Conservation (phyloP, 1,140 invertebrate genomes). For the Drosophila ananassae region DNA sequence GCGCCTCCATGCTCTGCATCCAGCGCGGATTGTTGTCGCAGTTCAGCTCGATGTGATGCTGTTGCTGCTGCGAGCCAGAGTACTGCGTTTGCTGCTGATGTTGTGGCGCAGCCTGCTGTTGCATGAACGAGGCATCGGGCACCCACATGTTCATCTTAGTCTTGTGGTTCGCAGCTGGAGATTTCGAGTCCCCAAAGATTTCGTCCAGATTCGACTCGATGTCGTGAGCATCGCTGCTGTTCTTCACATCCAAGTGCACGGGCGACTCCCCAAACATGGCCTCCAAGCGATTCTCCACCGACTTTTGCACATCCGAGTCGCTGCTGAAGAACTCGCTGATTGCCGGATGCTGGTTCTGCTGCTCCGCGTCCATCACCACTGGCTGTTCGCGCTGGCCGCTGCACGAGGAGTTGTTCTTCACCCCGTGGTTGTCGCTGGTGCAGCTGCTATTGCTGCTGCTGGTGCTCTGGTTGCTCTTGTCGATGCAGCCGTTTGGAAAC, state of each 20-base stretch:
- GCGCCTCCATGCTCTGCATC: slow-evolving; percentile 82
- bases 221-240: slow-evolving; percentile 65
- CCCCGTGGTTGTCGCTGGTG: slow-evolving; percentile 43
- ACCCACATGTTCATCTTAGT: slow-evolving; percentile 72
- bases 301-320: slow-evolving; percentile 81
- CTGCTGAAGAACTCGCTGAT: slow-evolving; percentile 79
- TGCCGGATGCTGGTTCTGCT: slow-evolving; percentile 67
- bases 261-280: slow-evolving; percentile 84
- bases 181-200: slow-evolving; percentile 79
- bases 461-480: slow-evolving; percentile 70
- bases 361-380: slow-evolving; percentile 51
- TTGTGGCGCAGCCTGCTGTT: slow-evolving; percentile 44
- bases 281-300: slow-evolving; percentile 80
- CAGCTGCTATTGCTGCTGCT: slow-evolving; percentile 66
- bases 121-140: slow-evolving; percentile 54
- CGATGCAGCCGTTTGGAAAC: slow-evolving; percentile 78
- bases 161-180: slow-evolving; percentile 56
- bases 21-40: slow-evolving; percentile 78
- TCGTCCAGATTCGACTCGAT: slow-evolving; percentile 82
- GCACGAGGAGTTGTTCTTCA: slow-evolving; percentile 56
- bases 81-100: slow-evolving; percentile 46
- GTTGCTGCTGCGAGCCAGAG: slow-evolving; percentile 45
- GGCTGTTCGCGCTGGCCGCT: slow-evolving; percentile 76
- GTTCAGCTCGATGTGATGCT: slow-evolving; percentile 76
- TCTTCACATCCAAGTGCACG: slow-evolving; percentile 75